phyloP scores from a whole-genome alignment of 2,797 vertebrate species.

The Smutsia gigantea region DNA sequence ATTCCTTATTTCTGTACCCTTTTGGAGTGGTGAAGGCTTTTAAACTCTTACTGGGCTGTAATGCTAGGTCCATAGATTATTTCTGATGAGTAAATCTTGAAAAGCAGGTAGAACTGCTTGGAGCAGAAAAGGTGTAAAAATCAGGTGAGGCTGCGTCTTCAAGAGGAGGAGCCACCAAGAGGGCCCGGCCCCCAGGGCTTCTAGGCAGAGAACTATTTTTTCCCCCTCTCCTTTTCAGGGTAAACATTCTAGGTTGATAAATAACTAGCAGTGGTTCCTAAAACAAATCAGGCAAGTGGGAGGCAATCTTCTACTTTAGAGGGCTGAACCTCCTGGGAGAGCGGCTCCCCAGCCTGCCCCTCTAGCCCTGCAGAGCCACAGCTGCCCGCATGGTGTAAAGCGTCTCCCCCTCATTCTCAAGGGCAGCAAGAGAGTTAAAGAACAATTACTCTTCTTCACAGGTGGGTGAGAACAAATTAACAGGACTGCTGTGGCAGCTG shows the following conservation, averaged over 20 bases:
- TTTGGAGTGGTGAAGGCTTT: neutral
- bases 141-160: neutral
- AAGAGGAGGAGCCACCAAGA: neutral
- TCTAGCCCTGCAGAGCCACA: neutral
- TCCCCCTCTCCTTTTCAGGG: neutral
- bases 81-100: neutral
- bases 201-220: neutral
- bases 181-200: neutral
- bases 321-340: neutral
- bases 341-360: neutral
- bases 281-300: neutral
- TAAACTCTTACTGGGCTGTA: neutral
- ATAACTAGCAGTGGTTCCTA: neutral
- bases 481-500: neutral
- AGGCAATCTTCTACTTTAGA: neutral
- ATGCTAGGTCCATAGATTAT: neutral
- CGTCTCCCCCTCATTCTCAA: neutral
- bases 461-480: neutral
- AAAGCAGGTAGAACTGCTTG: neutral
- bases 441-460: neutral
- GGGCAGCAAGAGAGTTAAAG: neutral
- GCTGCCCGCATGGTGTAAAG: too few species aligned
- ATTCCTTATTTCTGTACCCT: neutral
- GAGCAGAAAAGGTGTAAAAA: neutral
- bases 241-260: neutral